phyloP scores from a whole-genome alignment of 53 echinoderm and acorn worm genomes.

The Crossaster papposus region DNA sequence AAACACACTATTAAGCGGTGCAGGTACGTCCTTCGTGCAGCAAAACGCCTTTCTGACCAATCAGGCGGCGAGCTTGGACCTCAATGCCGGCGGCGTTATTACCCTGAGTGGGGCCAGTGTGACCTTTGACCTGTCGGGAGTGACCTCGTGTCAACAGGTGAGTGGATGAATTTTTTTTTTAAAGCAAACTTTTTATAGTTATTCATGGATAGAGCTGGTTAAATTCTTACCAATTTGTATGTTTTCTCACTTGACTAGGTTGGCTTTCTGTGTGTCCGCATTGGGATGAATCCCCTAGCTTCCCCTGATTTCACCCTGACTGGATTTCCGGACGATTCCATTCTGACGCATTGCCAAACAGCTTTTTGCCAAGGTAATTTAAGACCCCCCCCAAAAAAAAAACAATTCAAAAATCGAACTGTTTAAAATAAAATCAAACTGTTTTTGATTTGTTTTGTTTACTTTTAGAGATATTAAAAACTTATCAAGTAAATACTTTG shows the following conservation, averaged over 20 bases:
- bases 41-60: slow-evolving; percentile 4
- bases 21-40: neutral
- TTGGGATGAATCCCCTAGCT: slow-evolving; percentile 57
- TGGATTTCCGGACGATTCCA: slow-evolving; percentile 53
- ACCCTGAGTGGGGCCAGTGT: neutral
- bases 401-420: too few relatives aligned
- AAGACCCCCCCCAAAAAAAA: too few relatives aligned
- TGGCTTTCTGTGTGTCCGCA: slow-evolving; percentile 51
- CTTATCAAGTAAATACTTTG: neutral
- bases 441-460: neutral
- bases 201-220: too few relatives aligned
- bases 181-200: too few relatives aligned
- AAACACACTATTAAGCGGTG: slow-evolving; percentile 57
- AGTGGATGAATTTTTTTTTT: neutral
- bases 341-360: slow-evolving; percentile 61
- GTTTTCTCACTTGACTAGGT: slow-evolving; percentile 22
- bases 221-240: too few relatives aligned
- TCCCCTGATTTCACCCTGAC: slow-evolving; percentile 69
- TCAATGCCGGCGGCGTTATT: neutral
- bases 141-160: slow-evolving; percentile 38
- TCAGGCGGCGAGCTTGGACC: neutral
- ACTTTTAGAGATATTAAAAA: neutral
- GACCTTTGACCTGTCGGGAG: slow-evolving; percentile 28
- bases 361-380: slow-evolving; percentile 71
- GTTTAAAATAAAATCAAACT: neutral